phyloP scores from a whole-genome alignment of 2,888 invertebrate species.

The Sclerodermus sp. region DNA sequence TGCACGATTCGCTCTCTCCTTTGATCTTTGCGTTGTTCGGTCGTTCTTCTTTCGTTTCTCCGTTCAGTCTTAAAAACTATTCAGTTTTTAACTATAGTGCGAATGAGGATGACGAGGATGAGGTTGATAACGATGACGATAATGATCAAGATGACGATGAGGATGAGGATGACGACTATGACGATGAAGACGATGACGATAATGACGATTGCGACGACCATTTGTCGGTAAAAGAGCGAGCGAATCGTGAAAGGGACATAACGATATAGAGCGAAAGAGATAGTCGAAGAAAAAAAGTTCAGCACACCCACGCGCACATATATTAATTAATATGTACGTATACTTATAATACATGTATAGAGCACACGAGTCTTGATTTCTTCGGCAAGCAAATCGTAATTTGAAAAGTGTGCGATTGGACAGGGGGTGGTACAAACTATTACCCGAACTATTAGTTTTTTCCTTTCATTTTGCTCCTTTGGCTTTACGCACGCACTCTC shows the following conservation, averaged over 20 bases:
- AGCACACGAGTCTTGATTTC: constrained; percentile 26
- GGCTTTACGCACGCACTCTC: too few species aligned
- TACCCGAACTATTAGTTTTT: too few species aligned
- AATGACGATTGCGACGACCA: background rate
- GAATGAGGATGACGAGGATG: background rate
- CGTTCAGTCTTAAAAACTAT: background rate
- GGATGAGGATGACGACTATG: background rate
- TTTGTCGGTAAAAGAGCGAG: too few species aligned
- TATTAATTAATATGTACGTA: constrained; percentile 31
- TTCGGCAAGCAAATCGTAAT: constrained; percentile 30
- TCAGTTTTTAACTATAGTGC: too few species aligned
- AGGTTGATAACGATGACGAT: background rate
- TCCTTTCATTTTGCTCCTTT: too few species aligned
- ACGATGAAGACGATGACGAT: background rate
- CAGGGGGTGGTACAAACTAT: too few species aligned
- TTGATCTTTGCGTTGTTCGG: too few species aligned
- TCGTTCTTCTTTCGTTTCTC: background rate
- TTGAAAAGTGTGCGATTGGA: constrained; percentile 5
- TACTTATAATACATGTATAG: constrained; percentile 22
- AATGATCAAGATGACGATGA: background rate
- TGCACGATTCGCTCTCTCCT: too few species aligned
- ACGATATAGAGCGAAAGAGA: constrained; percentile 24
- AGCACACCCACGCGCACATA: constrained; percentile 38
- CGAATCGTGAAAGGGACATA: background rate
- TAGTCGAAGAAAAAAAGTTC: constrained; percentile 31